phyloP scores from a whole-genome alignment of 1,140 invertebrate genomes.

The Apocrypta bakeri region DNA sequence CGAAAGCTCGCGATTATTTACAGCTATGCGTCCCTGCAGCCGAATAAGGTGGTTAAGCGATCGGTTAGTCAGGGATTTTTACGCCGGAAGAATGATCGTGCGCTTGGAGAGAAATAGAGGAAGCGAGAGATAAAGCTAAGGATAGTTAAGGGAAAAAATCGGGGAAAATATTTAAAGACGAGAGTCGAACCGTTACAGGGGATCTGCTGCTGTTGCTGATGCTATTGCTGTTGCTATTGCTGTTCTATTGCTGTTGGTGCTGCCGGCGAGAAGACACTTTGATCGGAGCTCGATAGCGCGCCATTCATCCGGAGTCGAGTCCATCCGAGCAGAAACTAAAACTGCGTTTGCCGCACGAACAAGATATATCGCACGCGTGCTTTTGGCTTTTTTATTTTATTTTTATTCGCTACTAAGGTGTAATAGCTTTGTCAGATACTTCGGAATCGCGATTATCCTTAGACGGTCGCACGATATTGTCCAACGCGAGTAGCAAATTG shows the following conservation, averaged over 20 bases:
- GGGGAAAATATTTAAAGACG: background rate
- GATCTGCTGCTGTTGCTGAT: background rate
- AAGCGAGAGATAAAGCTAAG: background rate
- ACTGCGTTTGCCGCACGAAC: background rate
- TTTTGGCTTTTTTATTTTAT: background rate
- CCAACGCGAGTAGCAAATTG: too few species aligned
- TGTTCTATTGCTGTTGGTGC: background rate
- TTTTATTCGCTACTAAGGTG: background rate
- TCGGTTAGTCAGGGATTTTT: background rate
- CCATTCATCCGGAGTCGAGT: constrained; percentile 22
- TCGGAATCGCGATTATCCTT: background rate
- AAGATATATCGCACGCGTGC: background rate
- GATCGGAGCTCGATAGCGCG: constrained; percentile 17
- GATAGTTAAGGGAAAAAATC: background rate
- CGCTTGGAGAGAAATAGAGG: background rate
- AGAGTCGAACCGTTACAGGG: constrained; percentile 7
- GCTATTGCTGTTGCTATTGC: background rate
- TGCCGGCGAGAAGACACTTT: background rate
- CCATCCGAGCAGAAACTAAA: constrained; percentile 15
- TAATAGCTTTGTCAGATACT: background rate
- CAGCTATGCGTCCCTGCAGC: background rate
- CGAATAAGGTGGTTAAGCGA: background rate
- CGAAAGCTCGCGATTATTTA: background rate
- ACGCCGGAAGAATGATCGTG: background rate
- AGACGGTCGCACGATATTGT: too few species aligned